Base-by-base conservation (phyloP, 2,797 vertebrate genomes). In the Etheostoma nigrum region DNA sequence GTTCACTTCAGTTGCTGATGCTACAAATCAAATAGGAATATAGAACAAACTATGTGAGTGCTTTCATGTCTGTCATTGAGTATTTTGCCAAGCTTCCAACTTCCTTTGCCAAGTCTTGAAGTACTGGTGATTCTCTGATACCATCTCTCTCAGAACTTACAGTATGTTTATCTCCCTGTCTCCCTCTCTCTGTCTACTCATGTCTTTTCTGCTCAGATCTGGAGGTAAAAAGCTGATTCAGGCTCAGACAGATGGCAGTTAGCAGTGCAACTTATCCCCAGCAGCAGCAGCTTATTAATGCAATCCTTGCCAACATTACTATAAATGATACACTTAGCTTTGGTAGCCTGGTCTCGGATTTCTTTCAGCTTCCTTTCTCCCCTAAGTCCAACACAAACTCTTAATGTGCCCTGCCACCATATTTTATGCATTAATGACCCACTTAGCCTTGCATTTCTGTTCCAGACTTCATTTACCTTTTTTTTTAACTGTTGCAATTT, bases 391-490 rank as follows among this genome's bases (percentile, higher is more conserved):
- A 68, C 82, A 72, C 70, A 78, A 83, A 83, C 58, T 86, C 72
- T 59, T 80, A 86, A 91, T 86, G 81, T 84, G 69, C 63, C 71
- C 36, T 12, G 27, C 63, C 59, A 27, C 77, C 52, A 83, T 86
- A 89, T 89, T 84, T 88, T 86, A 92, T 83, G 65, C 88, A 86
- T 87, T 89, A 89, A 92, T 87, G 87, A 88, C 59, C 86, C 88
- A 87, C 90, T 91, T 88, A 86, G 78, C 72, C 68, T 51, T 58
- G 76, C 45, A 82, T 83, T 82, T 74, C 76, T 63, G 25, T 81
- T 74, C 74, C 78, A 80, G 81, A 81, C 87, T 81, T 86, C 78
- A 78, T 89, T 88, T 90, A 85, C 82, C 64, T 91, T 72, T 76
- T 72, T 76, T 89, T 89, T 88, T 59, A 79, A 81, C 70, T 63